Evolutionary conservation across 2,797 vertebrate genomes (phyloP).

Genomic region (Potorous gilbertii): DNA sequence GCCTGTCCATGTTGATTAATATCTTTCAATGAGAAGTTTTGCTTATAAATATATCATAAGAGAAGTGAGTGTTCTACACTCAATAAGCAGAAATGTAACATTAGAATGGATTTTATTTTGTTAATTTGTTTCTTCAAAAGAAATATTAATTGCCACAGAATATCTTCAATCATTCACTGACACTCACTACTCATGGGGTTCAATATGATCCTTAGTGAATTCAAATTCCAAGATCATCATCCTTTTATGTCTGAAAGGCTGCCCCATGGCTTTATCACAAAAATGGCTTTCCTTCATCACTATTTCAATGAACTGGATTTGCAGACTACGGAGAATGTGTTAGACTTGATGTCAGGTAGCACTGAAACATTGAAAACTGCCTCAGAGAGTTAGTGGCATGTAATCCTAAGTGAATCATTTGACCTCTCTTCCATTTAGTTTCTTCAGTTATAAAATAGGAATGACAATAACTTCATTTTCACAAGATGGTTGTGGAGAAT

Average conservation of each 20-base stretch:
- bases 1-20: not conserved
- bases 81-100: not conserved
- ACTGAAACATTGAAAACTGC: not conserved
- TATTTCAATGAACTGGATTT: not conserved
- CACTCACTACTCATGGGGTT: not conserved
- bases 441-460: not conserved
- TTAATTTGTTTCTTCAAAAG: not conserved
- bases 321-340: not conserved
- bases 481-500: not conserved
- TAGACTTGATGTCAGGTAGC: not conserved
- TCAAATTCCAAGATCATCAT: not conserved
- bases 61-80: not conserved
- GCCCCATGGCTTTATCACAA: not conserved
- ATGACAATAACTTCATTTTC: not conserved
- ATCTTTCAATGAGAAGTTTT: not conserved
- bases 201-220: not conserved
- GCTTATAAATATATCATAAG: not conserved
- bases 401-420: not conserved
- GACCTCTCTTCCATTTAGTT: not conserved
- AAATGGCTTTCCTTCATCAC: not conserved
- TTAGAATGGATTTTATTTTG: not conserved
- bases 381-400: not conserved
- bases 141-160: not conserved
- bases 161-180: not conserved
- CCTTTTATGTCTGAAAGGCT: not conserved